Conservation (phyloP, 2,113 vertebrate genomes). For the Nanorana parkeri region DNA sequence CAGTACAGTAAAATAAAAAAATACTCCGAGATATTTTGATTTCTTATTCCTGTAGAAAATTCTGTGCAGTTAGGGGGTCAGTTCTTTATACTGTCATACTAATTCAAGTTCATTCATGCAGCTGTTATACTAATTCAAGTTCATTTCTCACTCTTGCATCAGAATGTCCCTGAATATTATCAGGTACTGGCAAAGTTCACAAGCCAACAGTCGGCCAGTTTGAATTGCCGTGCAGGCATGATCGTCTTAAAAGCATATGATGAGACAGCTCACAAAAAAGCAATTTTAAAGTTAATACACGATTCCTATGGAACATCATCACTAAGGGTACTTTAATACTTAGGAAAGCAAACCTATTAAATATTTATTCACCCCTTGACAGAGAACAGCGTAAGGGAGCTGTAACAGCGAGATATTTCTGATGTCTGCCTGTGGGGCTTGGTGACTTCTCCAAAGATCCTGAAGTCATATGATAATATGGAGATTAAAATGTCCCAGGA, state of each 20-base stretch:
- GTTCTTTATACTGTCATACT: too few species aligned
- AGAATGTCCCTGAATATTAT: background rate
- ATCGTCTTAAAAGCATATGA: background rate
- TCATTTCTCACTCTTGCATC: too few species aligned
- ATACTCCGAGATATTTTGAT: too few species aligned
- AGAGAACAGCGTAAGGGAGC: slow-evolving; percentile 9
- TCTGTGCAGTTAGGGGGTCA: too few species aligned
- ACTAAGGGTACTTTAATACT: slow-evolving; percentile 25
- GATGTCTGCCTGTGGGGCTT: slow-evolving; percentile 12
- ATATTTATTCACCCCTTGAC: slow-evolving; percentile 27
- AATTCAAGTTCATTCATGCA: too few species aligned
- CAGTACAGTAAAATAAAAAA: too few species aligned
- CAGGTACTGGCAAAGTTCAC: background rate
- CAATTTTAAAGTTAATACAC: slow-evolving; percentile 13
- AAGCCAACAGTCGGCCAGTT: background rate
- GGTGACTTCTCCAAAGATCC: slow-evolving; percentile 7
- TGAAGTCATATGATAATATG: slow-evolving; percentile 16
- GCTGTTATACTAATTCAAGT: too few species aligned
- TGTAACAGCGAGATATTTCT: slow-evolving; percentile 9
- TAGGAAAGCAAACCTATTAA: slow-evolving; percentile 33
- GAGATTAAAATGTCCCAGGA: slow-evolving; percentile 44
- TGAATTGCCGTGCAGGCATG: background rate
- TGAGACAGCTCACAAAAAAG: slow-evolving; percentile 7
- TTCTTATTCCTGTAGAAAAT: too few species aligned
- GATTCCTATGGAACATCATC: slow-evolving; percentile 16